phyloP scores from a whole-genome alignment of 2,113 vertebrate genomes.

The Podiceps cristatus region DNA sequence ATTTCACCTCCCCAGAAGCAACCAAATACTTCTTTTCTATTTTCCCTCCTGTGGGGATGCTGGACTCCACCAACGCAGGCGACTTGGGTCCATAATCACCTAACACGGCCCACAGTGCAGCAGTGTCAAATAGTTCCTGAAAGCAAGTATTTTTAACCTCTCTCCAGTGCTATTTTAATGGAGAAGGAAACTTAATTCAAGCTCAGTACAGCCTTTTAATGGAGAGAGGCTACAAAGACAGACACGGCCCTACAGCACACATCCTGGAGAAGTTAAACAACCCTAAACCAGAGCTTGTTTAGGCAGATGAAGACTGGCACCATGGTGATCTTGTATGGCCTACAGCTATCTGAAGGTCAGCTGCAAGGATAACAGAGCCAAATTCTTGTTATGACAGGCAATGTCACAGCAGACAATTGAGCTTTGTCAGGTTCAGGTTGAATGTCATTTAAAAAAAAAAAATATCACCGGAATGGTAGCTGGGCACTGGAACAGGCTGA shows the following conservation, averaged over 20 bases:
- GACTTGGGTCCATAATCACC: background rate
- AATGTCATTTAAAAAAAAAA: background rate
- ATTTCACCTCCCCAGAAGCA: background rate
- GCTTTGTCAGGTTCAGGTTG: background rate
- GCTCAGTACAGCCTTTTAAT: background rate
- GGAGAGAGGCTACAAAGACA: background rate
- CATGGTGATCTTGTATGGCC: background rate
- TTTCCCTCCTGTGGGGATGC: background rate
- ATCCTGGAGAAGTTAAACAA: background rate
- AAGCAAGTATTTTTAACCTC: background rate
- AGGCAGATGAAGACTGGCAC: background rate
- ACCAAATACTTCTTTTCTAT: background rate
- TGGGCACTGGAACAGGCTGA: background rate
- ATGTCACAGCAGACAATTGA: background rate
- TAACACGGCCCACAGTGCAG: background rate
- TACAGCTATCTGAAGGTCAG: background rate
- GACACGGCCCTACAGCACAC: background rate
- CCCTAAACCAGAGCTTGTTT: background rate
- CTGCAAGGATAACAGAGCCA: background rate
- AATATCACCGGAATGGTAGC: background rate
- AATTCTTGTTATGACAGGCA: background rate
- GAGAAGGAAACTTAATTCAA: background rate
- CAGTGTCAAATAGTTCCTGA: background rate
- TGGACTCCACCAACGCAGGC: accelerated
- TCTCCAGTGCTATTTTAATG: background rate